A percentile compares a stretch with the other conserved stretches of the same genome.
These are phyloP conservation scores for Acheta domesticus DNA, from an alignment of 2,888 invertebrate genomes.

Conservation along the genomic window DNA sequence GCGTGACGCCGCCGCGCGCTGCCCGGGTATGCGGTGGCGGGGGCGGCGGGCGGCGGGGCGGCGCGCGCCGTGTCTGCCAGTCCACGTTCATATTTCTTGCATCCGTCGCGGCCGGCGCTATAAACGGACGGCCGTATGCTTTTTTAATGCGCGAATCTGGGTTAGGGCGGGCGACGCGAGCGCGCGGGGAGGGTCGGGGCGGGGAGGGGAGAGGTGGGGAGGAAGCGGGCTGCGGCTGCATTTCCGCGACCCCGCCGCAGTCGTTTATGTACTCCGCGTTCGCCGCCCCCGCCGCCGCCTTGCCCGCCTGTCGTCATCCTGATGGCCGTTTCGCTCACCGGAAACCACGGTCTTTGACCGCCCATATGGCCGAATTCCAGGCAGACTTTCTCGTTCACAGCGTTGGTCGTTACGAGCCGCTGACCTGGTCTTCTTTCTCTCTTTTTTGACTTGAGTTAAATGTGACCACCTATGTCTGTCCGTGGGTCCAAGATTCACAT, in stretches of 20 bases:
- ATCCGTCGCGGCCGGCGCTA: background rate
- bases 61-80: background rate
- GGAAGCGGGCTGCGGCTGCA: background rate
- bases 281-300: background rate
- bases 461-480: too few species aligned
- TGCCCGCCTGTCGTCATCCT: background rate
- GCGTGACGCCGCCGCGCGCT: background rate
- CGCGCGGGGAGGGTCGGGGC: background rate
- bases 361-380: too few species aligned
- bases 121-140: constrained; percentile 11
- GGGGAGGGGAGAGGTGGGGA: background rate
- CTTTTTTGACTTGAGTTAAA: too few species aligned
- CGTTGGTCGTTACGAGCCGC: too few species aligned
- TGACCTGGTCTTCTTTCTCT: too few species aligned
- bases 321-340: background rate
- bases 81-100: background rate
- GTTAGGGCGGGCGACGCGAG: background rate
- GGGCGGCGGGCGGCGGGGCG: background rate
- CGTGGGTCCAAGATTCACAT: too few species aligned
- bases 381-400: too few species aligned
- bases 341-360: too few species aligned
- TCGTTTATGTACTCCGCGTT: background rate
- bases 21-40: too few species aligned
- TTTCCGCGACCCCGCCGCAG: background rate
- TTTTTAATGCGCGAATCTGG: constrained; percentile 9